phyloP scores from a whole-genome alignment of 2,888 invertebrate species.

The Teleogryllus oceanicus region DNA sequence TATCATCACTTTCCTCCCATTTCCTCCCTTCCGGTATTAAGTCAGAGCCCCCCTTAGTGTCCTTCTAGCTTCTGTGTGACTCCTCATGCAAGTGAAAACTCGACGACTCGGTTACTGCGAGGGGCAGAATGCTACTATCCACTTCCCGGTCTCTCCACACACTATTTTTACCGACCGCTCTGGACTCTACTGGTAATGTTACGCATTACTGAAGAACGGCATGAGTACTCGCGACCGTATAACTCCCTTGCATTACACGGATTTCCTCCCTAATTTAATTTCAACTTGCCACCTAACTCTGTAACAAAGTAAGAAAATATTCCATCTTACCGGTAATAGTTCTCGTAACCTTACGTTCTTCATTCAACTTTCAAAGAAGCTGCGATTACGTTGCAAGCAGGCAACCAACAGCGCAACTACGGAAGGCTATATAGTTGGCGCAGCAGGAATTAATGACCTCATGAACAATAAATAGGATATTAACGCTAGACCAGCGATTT shows the following conservation, averaged over 20 bases:
- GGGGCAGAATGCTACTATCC: background rate
- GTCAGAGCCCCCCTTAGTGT: background rate
- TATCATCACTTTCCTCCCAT: slow-evolving; percentile 18
- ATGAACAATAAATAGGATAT: slow-evolving; percentile 18
- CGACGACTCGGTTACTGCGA: background rate
- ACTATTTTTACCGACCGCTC: background rate
- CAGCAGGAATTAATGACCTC: slow-evolving; percentile 3
- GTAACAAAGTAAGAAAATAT: background rate
- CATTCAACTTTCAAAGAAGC: background rate
- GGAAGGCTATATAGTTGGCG: background rate
- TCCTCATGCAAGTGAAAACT: slow-evolving; percentile 8
- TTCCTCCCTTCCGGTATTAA: background rate
- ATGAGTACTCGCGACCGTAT: background rate
- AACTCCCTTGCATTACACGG: background rate
- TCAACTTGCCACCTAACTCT: background rate
- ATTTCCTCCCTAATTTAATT: background rate
- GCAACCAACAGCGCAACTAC: too few species aligned
- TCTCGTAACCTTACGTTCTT: background rate
- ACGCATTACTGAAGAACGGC: background rate
- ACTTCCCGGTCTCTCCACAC: background rate
- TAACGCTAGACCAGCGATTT: background rate
- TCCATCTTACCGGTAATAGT: background rate
- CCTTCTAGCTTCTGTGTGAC: background rate
- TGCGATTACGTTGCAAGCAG: too few species aligned
- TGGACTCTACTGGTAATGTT: background rate